Evolutionary conservation across 2,888 invertebrate genomes (phyloP).

Genomic region (Aspidapion aeneum): DNA sequence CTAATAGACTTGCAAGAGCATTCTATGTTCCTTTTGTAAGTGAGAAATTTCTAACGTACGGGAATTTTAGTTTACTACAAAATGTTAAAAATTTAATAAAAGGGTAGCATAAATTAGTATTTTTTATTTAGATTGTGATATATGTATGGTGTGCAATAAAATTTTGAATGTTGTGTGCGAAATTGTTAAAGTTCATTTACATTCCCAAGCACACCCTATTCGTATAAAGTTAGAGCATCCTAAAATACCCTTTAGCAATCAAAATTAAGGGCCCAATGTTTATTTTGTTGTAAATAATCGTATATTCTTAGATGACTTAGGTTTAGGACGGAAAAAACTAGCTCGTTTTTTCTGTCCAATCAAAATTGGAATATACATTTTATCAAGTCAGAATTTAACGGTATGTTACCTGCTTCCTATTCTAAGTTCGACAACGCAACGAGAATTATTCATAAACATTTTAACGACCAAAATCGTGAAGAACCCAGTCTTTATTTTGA

Average conservation of each 20-base stretch:
- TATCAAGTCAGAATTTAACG: slow-evolving; percentile 60
- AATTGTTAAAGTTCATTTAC: too few relatives aligned
- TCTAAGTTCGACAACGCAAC: slow-evolving; percentile 65
- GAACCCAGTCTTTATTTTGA: slow-evolving; percentile 72
- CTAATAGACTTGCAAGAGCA: slow-evolving; percentile 73
- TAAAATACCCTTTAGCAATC: too few relatives aligned
- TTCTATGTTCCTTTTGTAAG: slow-evolving; percentile 83
- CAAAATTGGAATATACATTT: slow-evolving; percentile 77
- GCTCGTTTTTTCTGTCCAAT: slow-evolving; percentile 89
- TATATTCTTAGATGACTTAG: too few relatives aligned
- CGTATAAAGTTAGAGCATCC: too few relatives aligned
- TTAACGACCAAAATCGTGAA: slow-evolving; percentile 91
- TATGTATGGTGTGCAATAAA: not conserved
- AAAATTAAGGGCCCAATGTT: too few relatives aligned
- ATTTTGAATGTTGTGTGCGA: not conserved
- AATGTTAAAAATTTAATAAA: slow-evolving; percentile 31
- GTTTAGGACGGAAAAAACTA: too few relatives aligned
- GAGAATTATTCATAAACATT: slow-evolving; percentile 69
- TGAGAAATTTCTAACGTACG: slow-evolving; percentile 62
- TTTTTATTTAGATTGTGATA: not conserved
- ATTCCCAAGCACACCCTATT: too few relatives aligned
- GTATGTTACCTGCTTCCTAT: slow-evolving; percentile 81
- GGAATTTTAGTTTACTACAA: slow-evolving; percentile 67
- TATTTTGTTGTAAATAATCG: too few relatives aligned
- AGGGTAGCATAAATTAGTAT: not conserved